Percentiles rank a stretch among this genome's conserved stretches.
Conservation (phyloP, 64 coral and sea anemone genomes). For the Montipora foliosa region DNA sequence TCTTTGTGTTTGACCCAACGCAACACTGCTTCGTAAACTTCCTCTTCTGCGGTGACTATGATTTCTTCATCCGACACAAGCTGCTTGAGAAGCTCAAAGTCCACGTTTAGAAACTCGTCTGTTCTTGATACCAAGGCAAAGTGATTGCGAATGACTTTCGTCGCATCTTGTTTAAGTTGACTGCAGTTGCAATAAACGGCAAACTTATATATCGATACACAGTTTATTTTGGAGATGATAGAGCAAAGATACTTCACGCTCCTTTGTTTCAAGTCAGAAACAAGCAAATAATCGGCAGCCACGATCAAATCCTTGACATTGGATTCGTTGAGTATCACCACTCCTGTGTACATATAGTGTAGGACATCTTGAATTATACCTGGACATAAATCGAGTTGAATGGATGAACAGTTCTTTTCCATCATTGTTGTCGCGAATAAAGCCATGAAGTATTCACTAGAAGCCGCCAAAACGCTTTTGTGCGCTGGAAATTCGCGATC, state of each 20-base stretch:
- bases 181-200: constrained; percentile 14
- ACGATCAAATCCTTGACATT: constrained; percentile 34
- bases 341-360: constrained; percentile 52
- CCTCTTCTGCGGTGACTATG: constrained; percentile 15
- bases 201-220: background rate
- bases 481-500: constrained; percentile 39
- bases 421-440: constrained; percentile 63
- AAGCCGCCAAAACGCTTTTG: constrained; percentile 52
- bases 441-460: constrained; percentile 53
- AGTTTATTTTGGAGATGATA: constrained; percentile 1
- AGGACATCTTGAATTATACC: constrained; percentile 32
- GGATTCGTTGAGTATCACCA: background rate
- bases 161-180: background rate
- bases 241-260: background rate
- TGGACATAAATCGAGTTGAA: constrained; percentile 17
- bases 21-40: constrained; percentile 45
- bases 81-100: background rate
- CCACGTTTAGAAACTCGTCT: constrained; percentile 20
- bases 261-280: constrained; percentile 37
- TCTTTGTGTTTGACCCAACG: constrained; percentile 23
- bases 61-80: constrained; percentile 38
- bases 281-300: constrained; percentile 60
- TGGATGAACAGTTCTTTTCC: constrained; percentile 20
- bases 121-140: constrained; percentile 36
- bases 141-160: constrained; percentile 23